Conservation (phyloP, 1,140 invertebrate genomes). For the Drosophila lacteicornis region DNA sequence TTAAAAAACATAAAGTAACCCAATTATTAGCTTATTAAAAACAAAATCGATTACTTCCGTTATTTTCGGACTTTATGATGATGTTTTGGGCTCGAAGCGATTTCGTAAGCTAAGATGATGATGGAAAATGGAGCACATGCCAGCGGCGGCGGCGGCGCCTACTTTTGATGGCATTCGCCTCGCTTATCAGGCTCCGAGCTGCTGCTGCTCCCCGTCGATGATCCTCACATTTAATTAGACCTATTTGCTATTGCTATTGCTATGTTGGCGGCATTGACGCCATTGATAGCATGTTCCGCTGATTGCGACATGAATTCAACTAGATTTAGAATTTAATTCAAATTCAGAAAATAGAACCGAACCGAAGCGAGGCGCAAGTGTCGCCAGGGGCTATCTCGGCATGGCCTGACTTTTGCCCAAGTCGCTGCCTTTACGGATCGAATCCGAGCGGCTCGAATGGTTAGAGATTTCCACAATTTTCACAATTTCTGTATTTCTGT, state of each 20-base stretch:
- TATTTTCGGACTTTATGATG: background rate
- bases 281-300: constrained; percentile 71
- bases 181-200: constrained; percentile 36
- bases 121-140: constrained; percentile 42
- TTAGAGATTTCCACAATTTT: constrained; percentile 11
- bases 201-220: constrained; percentile 32
- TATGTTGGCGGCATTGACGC: constrained; percentile 78
- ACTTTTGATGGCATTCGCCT: constrained; percentile 39
- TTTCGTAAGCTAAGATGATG: constrained; percentile 33
- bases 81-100: background rate
- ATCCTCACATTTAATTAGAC: constrained; percentile 77
- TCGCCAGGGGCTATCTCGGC: constrained; percentile 71
- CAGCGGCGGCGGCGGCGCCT: constrained; percentile 21
- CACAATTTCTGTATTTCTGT: constrained; percentile 22
- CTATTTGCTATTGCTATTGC: constrained; percentile 58
- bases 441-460: background rate
- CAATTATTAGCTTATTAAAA: no score
- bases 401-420: constrained; percentile 61
- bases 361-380: constrained; percentile 25
- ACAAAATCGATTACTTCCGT: background rate
- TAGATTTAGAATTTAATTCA: constrained; percentile 37
- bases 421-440: constrained; percentile 16
- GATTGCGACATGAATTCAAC: constrained; percentile 66
- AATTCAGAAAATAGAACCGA: constrained; percentile 61
- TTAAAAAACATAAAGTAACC: no score